phyloP scores from a whole-genome alignment of 1,140 invertebrate genomes.

The Papilio dardanus region DNA sequence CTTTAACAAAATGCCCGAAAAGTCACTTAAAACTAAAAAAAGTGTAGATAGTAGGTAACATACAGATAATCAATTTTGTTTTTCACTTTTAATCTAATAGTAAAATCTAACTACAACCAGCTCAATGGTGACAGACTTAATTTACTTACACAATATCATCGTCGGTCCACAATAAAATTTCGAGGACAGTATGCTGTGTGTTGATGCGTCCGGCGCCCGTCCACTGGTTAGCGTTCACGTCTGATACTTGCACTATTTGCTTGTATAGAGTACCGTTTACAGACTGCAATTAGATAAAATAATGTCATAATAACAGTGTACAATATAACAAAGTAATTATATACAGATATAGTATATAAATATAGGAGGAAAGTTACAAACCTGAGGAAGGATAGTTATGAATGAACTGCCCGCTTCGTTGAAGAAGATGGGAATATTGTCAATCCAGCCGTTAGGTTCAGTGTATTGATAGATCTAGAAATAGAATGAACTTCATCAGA shows the following conservation, averaged over 20 bases:
- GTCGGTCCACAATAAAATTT: constrained; percentile 91
- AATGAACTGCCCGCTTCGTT: constrained; percentile 69
- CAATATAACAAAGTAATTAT: background rate
- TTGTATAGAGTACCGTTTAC: constrained; percentile 70
- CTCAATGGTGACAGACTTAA: background rate
- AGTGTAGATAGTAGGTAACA: no score
- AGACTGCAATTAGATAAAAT: constrained; percentile 51
- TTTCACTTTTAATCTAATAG: no score
- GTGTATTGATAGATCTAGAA: constrained; percentile 76
- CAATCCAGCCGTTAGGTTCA: constrained; percentile 76
- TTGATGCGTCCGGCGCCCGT: constrained; percentile 55
- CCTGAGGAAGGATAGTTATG: constrained; percentile 75
- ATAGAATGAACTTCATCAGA: constrained; percentile 16
- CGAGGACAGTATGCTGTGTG: constrained; percentile 84
- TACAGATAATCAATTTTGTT: no score
- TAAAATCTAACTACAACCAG: no score
- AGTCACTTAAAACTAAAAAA: no score
- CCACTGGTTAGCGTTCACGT: constrained; percentile 53
- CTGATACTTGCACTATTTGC: constrained; percentile 71
- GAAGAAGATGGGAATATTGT: constrained; percentile 75
- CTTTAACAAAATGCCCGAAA: no score
- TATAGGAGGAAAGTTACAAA: constrained; percentile 48
- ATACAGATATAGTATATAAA: constrained; percentile 1
- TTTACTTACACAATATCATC: constrained; percentile 75
- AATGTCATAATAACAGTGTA: background rate